Evolutionary conservation across 2,113 vertebrate genomes (phyloP).

Genomic region (Lophura nycthemera): DNA sequence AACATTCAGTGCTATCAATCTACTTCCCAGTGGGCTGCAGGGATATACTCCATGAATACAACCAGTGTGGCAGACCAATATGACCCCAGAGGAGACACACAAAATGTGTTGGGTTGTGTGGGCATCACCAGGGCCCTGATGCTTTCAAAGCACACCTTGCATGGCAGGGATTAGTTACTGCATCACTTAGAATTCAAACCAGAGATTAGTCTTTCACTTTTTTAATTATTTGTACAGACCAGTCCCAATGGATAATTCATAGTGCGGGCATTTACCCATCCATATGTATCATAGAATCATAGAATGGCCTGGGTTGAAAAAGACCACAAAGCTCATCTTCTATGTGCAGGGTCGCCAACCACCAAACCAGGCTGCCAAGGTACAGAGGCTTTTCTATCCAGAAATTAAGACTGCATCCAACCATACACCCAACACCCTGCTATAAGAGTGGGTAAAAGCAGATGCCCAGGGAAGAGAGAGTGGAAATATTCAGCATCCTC

Average conservation of each 20-base stretch:
- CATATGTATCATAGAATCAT: not conserved
- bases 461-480: not conserved
- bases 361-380: not conserved
- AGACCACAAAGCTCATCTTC: no score
- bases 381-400: not conserved
- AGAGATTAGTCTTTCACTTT: not conserved
- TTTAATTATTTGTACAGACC: not conserved
- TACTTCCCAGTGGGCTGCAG: not conserved
- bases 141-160: not conserved
- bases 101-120: accelerated
- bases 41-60: not conserved
- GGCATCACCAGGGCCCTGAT: not conserved
- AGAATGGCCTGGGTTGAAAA: no score
- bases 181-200: not conserved
- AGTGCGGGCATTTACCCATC: not conserved
- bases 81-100: not conserved
- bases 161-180: not conserved
- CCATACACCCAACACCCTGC: not conserved
- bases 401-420: not conserved
- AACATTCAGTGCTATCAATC: not conserved
- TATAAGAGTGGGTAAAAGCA: not conserved
- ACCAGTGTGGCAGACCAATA: not conserved
- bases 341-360: no score
- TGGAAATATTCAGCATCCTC: not conserved
- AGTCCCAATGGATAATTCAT: not conserved